phyloP scores from a whole-genome alignment of 2,888 invertebrate species.

The Meiosimyza decipiens region DNA sequence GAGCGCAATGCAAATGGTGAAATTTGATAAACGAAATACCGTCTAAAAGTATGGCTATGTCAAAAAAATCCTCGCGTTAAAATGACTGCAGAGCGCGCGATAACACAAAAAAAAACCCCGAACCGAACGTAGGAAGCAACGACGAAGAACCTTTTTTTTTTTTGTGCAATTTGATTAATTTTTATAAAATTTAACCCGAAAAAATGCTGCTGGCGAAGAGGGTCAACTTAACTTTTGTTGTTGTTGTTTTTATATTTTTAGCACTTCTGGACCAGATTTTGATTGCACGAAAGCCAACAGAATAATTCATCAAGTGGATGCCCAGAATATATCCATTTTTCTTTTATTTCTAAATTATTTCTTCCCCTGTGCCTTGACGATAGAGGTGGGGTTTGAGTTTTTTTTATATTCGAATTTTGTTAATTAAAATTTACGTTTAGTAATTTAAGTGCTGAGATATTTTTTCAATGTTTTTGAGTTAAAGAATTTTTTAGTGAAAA shows the following conservation, averaged over 20 bases:
- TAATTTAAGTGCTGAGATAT: background rate
- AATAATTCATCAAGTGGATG: constrained; percentile 10
- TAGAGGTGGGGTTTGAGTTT: background rate
- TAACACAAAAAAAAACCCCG: background rate
- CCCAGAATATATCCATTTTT: background rate
- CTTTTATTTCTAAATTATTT: too few species aligned
- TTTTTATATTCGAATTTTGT: background rate
- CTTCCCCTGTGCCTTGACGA: too few species aligned
- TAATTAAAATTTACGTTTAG: background rate
- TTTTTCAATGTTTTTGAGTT: background rate
- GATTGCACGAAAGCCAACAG: constrained; percentile 12
- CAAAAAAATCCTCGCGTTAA: background rate
- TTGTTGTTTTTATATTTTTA: constrained; percentile 16
- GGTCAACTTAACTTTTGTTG: background rate
- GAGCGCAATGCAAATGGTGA: background rate
- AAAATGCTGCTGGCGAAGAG: background rate
- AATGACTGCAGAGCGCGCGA: background rate
- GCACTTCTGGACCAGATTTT: background rate
- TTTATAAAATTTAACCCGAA: constrained; percentile 54
- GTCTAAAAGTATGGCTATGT: background rate
- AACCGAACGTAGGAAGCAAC: background rate
- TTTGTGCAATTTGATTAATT: constrained; percentile 58
- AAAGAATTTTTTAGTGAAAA: too few species aligned
- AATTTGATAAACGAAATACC: constrained; percentile 4
- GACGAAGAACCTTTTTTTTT: background rate